These are phyloP conservation scores for Ageneiosus marmoratus DNA, from an alignment of 2,113 vertebrate genomes.

Conservation along the genomic window DNA sequence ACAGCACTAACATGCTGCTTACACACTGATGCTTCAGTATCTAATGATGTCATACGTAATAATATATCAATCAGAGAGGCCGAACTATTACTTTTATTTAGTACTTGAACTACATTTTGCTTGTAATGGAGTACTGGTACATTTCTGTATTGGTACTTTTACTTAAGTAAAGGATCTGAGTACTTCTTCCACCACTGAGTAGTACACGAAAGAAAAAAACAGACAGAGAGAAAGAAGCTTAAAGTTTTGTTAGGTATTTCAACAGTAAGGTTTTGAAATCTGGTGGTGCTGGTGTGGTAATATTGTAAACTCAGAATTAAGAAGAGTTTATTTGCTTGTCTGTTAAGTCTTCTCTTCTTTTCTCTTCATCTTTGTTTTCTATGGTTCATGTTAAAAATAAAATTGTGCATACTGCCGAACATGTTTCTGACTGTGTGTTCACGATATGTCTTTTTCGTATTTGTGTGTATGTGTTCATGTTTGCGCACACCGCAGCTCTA, in stretches of 20 bases:
- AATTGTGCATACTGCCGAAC: background rate
- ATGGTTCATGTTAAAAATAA: background rate
- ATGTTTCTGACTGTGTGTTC: conserved; percentile 38
- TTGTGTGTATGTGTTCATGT: conserved; percentile 32
- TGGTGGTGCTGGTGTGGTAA: background rate
- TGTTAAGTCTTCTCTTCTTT: background rate
- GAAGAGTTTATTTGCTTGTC: background rate
- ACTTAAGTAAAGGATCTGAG: too few relatives aligned
- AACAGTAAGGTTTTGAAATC: background rate
- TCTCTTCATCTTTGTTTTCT: background rate
- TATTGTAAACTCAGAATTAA: background rate
- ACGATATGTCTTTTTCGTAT: conserved; percentile 11
- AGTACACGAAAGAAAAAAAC: background rate
- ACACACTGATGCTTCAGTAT: too few relatives aligned
- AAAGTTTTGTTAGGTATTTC: background rate
- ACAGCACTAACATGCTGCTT: too few relatives aligned
- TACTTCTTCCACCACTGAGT: too few relatives aligned
- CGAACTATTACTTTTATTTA: too few relatives aligned
- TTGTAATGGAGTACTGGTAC: too few relatives aligned
- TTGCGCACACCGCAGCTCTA: conserved; percentile 81
- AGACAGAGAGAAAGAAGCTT: too few relatives aligned
- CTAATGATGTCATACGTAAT: too few relatives aligned
- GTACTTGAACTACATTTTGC: too few relatives aligned
- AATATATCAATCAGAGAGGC: too few relatives aligned
- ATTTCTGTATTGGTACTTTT: too few relatives aligned